These are phyloP conservation scores for Cossypha caffra DNA, from an alignment of 2,797 vertebrate genomes.

Conservation along the genomic window DNA sequence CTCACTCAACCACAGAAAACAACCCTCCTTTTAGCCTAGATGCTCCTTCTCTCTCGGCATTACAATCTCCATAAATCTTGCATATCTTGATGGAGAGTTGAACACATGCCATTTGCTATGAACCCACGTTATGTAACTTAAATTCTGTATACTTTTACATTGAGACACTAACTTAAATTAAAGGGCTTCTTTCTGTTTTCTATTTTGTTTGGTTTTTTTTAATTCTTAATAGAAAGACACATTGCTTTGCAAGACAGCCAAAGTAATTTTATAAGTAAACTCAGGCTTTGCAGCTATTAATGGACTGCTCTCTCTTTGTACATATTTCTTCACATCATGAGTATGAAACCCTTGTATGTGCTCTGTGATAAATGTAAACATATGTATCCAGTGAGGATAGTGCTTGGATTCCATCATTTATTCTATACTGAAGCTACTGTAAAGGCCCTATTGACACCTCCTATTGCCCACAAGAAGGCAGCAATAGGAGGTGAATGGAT, in stretches of 20 bases:
- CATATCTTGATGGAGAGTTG: neutral
- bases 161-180: neutral
- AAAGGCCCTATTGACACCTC: neutral
- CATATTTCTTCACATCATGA: neutral
- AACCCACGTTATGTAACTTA: neutral
- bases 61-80: neutral
- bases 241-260: neutral
- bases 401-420: neutral
- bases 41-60: neutral
- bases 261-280: neutral
- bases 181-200: neutral
- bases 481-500: neutral
- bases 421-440: neutral
- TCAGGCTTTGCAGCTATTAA: neutral
- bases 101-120: neutral
- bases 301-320: neutral
- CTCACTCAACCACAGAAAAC: neutral
- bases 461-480: neutral
- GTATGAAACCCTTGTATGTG: fast-evolving
- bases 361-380: neutral
- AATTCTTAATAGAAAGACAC: neutral
- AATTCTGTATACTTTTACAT: neutral
- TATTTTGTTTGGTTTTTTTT: neutral
- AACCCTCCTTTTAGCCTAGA: neutral
- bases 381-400: neutral